Evolutionary conservation across 2,888 invertebrate genomes (phyloP).

Genomic region (Metalampra italica): DNA sequence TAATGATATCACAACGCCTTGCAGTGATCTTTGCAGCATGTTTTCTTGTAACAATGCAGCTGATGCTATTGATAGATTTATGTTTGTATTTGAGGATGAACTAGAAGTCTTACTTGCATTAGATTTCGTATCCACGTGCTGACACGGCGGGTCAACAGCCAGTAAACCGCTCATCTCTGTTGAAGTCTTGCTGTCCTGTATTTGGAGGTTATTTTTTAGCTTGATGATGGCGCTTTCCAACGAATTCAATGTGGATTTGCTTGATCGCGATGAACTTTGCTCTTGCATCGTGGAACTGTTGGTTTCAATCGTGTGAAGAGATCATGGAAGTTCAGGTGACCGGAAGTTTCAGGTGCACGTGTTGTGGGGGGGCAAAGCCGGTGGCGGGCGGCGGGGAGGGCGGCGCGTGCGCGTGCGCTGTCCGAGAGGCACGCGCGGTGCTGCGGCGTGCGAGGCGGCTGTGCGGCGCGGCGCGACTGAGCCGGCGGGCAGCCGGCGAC

Average conservation of each 20-base stretch:
- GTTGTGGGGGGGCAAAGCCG: conserved; percentile 44
- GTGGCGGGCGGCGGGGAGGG: conserved; percentile 32
- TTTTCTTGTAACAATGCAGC: conserved; percentile 81
- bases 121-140: conserved; percentile 52
- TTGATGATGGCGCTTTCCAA: conserved; percentile 76
- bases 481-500: conserved; percentile 67
- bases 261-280: conserved; percentile 68
- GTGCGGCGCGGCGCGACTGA: conserved; percentile 74
- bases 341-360: conserved; percentile 47
- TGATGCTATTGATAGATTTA: conserved; percentile 76
- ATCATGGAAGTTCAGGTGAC: conserved; percentile 25
- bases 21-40: conserved; percentile 84
- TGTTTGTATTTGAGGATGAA: conserved; percentile 54
- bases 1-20: conserved; percentile 87
- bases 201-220: conserved; percentile 73
- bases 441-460: conserved; percentile 65
- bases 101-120: conserved; percentile 67
- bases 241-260: conserved; percentile 68
- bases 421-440: conserved; percentile 42
- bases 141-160: conserved; percentile 53
- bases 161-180: conserved; percentile 61
- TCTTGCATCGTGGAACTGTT: conserved; percentile 63
- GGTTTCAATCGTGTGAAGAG: conserved; percentile 30
- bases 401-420: conserved; percentile 64
- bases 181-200: conserved; percentile 63